Base-by-base conservation (phyloP, 2,113 vertebrate species). In the Uropsilus gracilis region DNA sequence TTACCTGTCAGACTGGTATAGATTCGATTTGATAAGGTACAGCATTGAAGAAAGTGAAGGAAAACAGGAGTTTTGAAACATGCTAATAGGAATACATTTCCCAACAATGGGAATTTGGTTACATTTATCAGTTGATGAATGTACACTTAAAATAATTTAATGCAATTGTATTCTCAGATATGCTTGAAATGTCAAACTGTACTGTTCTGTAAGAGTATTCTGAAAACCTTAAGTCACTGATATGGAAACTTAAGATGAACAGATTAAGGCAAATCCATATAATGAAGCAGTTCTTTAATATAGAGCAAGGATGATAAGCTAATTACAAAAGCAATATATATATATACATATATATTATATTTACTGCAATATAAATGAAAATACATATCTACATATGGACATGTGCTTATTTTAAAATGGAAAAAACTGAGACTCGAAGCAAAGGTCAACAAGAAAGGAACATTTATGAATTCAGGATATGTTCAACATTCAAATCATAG, bases 401-500 rank as follows among this genome's bases (percentile, higher is more conserved):
- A 71, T 22, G 34, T 59, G 34, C 30, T 90, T 72, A 89, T 86
- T 90, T 93, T 69, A 85, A 88, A 91, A 91, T 73, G 42, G 14
- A 61, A 18, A 91, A 87, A 86, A 83, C n/a, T 61, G 8, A 85
- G 37, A 64, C 22, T 90, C 81, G 66, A 83, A 68, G 77, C 72
- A 80, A 86, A 85, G 5, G 37, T 80, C 50, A 73, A 63, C 4
- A 91, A 9, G 9, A 89, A 91, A 91, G 57, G 81, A 95, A 93
- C 76, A 61, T 55, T 55, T 53, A 59, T 26, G 26, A 95, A 88
- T 88, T 42, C 55, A 69, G 37, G 44, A 24, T 87, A 87, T 55
- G 50, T 68, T 26, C 26, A 78, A n/a, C 46, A 96, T 44, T 10
- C 44, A 90, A 88, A 32, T 89, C 82, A 50, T n/a, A 48, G 28